phyloP scores from a whole-genome alignment of 1,140 invertebrate species.

The Callitettix versicolor region DNA sequence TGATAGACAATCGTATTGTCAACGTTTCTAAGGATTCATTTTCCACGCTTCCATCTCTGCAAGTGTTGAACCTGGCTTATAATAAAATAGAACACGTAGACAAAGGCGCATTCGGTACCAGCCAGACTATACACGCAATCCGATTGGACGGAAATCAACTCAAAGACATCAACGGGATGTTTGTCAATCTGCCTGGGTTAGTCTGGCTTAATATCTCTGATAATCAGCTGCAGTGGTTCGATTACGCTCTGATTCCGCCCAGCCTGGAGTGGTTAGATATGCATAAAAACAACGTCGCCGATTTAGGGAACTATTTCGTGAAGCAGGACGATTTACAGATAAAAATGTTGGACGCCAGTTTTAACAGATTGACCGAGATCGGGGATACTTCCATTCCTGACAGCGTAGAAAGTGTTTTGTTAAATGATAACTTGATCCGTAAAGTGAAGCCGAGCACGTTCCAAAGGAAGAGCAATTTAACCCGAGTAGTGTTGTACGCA shows the following conservation, averaged over 20 bases:
- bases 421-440: conserved; percentile 65
- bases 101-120: conserved; percentile 50
- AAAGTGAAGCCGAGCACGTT: conserved; percentile 62
- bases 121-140: conserved; percentile 50
- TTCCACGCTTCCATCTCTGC: conserved; percentile 48
- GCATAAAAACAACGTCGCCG: conserved; percentile 52
- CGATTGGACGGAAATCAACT: conserved; percentile 56
- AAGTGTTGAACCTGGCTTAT: conserved; percentile 55
- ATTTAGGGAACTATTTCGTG: conserved; percentile 52
- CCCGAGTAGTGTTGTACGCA: conserved; percentile 61
- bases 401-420: conserved; percentile 58
- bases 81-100: conserved; percentile 55
- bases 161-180: conserved; percentile 51
- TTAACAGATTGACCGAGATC: conserved; percentile 57
- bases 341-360: conserved; percentile 64
- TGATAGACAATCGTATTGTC: conserved; percentile 55
- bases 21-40: conserved; percentile 55
- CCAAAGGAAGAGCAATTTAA: conserved; percentile 51
- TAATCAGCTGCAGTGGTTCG: conserved; percentile 53
- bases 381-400: conserved; percentile 56
- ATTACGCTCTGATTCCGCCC: conserved; percentile 53
- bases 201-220: conserved; percentile 61
- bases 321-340: conserved; percentile 48
- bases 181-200: conserved; percentile 48
- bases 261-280: conserved; percentile 59